These are phyloP conservation scores for Gymnarchus niloticus DNA, from an alignment of 2,113 vertebrate species.

Conservation along the genomic window DNA sequence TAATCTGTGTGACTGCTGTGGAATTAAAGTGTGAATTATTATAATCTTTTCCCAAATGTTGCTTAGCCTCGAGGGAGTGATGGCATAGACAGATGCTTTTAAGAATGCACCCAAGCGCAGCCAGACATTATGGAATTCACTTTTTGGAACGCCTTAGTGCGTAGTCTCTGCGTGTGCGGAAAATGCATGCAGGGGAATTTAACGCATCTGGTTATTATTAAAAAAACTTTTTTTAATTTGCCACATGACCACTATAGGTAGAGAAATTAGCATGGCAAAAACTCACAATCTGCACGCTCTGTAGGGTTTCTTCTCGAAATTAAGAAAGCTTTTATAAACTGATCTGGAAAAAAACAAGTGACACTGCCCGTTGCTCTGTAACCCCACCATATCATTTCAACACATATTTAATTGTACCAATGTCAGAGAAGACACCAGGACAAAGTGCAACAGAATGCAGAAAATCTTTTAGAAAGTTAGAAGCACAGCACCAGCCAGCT, in stretches of 20 bases:
- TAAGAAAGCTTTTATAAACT: too few species aligned
- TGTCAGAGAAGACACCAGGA: background rate
- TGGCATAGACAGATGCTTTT: conserved; percentile 28
- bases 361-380: too few species aligned
- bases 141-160: conserved; percentile 29
- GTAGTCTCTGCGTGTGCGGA: background rate
- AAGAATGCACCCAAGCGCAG: conserved; percentile 28
- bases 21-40: conserved; percentile 34
- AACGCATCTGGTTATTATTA: conserved; percentile 1
- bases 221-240: background rate
- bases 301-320: background rate
- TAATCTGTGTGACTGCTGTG: conserved; percentile 36
- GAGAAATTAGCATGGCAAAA: background rate
- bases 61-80: conserved; percentile 33
- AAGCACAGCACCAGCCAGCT: background rate
- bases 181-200: background rate
- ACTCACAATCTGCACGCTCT: background rate
- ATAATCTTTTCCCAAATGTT: conserved; percentile 40
- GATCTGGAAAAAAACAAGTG: background rate
- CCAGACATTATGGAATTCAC: conserved; percentile 19
- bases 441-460: background rate
- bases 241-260: background rate
- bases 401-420: background rate
- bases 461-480: background rate
- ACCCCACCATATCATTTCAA: background rate